Conservation (phyloP, 2,113 vertebrate species). For the Erythrocercus mccallii region DNA sequence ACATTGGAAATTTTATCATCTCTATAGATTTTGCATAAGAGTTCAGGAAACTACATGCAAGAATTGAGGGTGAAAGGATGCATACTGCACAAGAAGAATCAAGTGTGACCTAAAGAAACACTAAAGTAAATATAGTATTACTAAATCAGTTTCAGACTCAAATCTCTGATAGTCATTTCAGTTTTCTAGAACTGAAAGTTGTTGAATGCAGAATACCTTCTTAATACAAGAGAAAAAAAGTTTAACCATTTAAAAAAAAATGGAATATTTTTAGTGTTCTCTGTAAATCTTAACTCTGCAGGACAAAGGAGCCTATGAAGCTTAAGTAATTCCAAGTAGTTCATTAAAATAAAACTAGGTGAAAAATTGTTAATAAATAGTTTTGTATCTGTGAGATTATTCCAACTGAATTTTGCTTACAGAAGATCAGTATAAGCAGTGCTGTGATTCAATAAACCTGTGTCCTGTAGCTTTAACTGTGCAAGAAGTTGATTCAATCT, state of each 20-base stretch:
- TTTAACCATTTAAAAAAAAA: background rate
- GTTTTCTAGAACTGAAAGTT: background rate
- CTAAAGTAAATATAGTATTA: background rate
- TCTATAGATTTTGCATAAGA: constrained; percentile 26
- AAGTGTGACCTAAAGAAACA: background rate
- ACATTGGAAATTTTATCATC: constrained; percentile 13
- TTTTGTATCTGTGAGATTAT: constrained; percentile 28
- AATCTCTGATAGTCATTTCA: background rate
- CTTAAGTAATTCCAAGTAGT: background rate
- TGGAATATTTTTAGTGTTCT: background rate
- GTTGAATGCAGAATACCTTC: background rate
- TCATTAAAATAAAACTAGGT: background rate
- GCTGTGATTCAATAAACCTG: constrained; percentile 63
- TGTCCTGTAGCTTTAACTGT: constrained; percentile 49
- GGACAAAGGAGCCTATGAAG: background rate
- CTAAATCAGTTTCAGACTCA: background rate
- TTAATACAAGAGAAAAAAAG: background rate
- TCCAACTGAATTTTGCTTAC: constrained; percentile 47
- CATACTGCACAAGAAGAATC: background rate
- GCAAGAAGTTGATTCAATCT: constrained; percentile 60
- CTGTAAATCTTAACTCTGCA: background rate
- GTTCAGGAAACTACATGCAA: constrained; percentile 36
- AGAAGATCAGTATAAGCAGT: constrained; percentile 49
- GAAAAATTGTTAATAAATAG: background rate
- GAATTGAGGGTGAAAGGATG: constrained; percentile 7